Base-by-base conservation (phyloP, 1,140 invertebrate genomes). In the Palaemon carinicauda region DNA sequence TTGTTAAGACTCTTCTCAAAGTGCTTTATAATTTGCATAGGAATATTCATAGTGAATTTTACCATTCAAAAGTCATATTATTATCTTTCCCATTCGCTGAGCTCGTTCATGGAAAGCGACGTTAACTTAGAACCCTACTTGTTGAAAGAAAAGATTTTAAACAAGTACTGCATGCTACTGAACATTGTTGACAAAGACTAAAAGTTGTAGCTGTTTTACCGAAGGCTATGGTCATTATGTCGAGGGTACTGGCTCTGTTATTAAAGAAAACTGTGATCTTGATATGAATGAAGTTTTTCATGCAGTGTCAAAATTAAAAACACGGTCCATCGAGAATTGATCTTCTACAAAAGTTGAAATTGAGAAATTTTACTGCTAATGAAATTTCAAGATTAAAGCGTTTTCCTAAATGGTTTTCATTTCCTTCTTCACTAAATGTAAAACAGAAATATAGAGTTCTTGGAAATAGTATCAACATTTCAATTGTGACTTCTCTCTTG, bases 131-230 rank as follows among this genome's bases (percentile, higher is more conserved):
- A 93, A 15, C 90, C 92, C 53, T 96, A 93, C 92, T 90, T 93
- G 54, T 87, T 98, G 15, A 92, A 94, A 50, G 93, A 94, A 71
- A 94, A 95, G 89, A 91, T 94, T 75, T 91, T 95, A 81, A 88
- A 91, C 50, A 97, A 96, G 91, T 92, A 94, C 90, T 93, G 93
- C 27, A 92, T 94, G 75, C 92, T 97, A 33, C 93, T 98, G 89
- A 98, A 99, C 91, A 95, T 99, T 89, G 95, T 97, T 83, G 94
- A 94, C 77, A 91, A 92, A 73, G 90, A 94, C 94, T 15, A 93
- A 90, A 87, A 95, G 95, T 89, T 96, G 96, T 3, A 97, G 96
- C 92, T 99, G 98, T 92, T 99, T 99, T 91, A 99, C 98, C 17
- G 97, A 96, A 92, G 95, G 96, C 14, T 99, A 99, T 91, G 94